Evolutionary conservation across 2,797 vertebrate species (phyloP).

Genomic region (Myotis planiceps): DNA sequence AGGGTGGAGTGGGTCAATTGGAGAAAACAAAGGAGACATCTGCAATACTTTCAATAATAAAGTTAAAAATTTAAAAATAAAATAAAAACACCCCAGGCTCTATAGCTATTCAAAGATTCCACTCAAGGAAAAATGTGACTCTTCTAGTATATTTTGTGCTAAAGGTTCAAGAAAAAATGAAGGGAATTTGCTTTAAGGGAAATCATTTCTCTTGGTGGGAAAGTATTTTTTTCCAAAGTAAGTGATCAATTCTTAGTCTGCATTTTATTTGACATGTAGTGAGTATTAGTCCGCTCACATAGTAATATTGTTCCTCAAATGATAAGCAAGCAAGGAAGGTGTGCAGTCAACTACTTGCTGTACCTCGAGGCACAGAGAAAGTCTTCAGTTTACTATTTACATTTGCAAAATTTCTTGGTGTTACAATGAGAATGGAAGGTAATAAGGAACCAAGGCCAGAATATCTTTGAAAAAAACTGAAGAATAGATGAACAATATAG

Average conservation of each 20-base stretch:
- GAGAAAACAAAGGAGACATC: neutral
- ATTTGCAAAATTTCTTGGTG: neutral
- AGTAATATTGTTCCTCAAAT: neutral
- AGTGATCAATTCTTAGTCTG: neutral
- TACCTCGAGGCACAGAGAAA: neutral
- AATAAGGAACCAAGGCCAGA: neutral
- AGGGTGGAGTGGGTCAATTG: neutral
- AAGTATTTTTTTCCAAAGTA: neutral
- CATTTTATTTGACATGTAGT: neutral
- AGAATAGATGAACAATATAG: neutral
- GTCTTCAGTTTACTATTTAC: neutral
- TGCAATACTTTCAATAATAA: neutral
- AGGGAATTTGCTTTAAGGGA: neutral
- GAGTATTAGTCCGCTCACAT: neutral
- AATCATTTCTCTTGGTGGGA: neutral
- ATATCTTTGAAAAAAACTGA: neutral
- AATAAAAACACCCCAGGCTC: neutral
- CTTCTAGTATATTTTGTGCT: neutral
- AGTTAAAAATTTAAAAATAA: neutral
- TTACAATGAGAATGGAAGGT: neutral
- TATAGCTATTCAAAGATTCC: neutral
- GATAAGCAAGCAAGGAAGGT: neutral
- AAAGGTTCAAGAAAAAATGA: neutral
- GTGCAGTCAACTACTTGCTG: neutral
- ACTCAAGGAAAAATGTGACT: neutral